Percentiles rank a stretch among this genome's conserved stretches.
Evolutionary conservation across 2,797 vertebrate species (phyloP).

Genomic region (Fratercula arctica): DNA sequence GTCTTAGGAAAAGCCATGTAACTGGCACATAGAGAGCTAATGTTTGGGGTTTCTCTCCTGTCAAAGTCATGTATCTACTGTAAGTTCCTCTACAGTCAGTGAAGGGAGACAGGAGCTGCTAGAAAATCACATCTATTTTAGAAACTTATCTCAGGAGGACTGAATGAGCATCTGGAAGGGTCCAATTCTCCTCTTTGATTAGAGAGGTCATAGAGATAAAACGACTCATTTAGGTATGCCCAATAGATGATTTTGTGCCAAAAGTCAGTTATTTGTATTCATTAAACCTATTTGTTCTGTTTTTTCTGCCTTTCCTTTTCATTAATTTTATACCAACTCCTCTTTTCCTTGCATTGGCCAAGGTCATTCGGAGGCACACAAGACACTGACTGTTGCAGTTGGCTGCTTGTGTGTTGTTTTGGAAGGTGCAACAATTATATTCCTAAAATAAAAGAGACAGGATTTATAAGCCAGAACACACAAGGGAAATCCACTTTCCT

Average conservation of each 20-base stretch:
- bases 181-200: background rate
- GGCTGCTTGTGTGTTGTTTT: slow-evolving; percentile 56
- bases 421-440: slow-evolving; percentile 73
- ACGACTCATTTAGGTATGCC: background rate
- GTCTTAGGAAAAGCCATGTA: background rate
- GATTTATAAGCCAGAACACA: slow-evolving; percentile 73
- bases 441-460: slow-evolving; percentile 70
- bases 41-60: background rate
- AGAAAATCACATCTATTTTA: slow-evolving; percentile 9
- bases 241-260: background rate
- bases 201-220: background rate
- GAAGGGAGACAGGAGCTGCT: background rate
- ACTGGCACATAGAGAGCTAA: background rate
- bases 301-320: background rate
- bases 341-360: slow-evolving; percentile 16
- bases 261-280: background rate
- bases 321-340: background rate
- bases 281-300: background rate
- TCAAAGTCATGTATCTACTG: background rate
- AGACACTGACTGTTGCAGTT: slow-evolving; percentile 63
- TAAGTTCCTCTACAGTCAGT: background rate
- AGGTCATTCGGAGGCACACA: slow-evolving; percentile 54
- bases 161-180: background rate
- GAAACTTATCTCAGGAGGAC: background rate
- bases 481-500: slow-evolving; percentile 77